phyloP scores from a whole-genome alignment of 2,888 invertebrate genomes.

The Philhelius pedissequus region DNA sequence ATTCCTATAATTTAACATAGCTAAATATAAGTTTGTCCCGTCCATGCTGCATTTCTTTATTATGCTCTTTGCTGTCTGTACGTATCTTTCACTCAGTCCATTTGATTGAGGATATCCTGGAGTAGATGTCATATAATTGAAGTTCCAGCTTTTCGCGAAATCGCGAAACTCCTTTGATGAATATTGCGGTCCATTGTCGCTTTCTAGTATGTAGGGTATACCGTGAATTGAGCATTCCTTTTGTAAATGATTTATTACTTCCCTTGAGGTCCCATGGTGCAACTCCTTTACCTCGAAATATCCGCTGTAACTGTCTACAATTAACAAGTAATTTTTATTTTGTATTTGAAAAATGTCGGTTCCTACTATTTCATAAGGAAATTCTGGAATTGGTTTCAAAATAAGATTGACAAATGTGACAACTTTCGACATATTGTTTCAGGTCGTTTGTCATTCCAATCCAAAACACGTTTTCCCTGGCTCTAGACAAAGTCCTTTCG shows the following conservation, averaged over 20 bases:
- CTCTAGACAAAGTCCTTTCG: neutral
- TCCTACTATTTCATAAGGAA: constrained; percentile 9
- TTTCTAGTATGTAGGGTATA: constrained; percentile 44
- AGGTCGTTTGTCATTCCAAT: neutral
- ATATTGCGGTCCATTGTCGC: constrained; percentile 62
- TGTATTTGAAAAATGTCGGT: neutral
- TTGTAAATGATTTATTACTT: constrained; percentile 46
- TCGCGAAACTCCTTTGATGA: neutral
- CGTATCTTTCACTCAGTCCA: constrained; percentile 52
- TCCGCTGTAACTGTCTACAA: constrained; percentile 37
- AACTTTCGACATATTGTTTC: constrained; percentile 4
- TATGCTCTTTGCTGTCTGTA: constrained; percentile 46
- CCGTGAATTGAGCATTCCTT: constrained; percentile 47
- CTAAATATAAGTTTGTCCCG: constrained; percentile 31
- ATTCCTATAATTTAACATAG: constrained; percentile 49
- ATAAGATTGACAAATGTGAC: constrained; percentile 37
- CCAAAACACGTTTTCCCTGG: neutral
- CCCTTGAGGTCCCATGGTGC: constrained; percentile 24
- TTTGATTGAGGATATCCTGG: constrained; percentile 41
- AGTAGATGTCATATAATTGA: neutral
- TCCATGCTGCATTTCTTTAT: constrained; percentile 43
- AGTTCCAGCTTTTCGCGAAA: neutral
- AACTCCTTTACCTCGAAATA: constrained; percentile 30
- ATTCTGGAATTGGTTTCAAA: neutral
- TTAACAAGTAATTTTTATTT: constrained; percentile 3